Conservation (phyloP, 2,113 vertebrate genomes). For the Apus apus region DNA sequence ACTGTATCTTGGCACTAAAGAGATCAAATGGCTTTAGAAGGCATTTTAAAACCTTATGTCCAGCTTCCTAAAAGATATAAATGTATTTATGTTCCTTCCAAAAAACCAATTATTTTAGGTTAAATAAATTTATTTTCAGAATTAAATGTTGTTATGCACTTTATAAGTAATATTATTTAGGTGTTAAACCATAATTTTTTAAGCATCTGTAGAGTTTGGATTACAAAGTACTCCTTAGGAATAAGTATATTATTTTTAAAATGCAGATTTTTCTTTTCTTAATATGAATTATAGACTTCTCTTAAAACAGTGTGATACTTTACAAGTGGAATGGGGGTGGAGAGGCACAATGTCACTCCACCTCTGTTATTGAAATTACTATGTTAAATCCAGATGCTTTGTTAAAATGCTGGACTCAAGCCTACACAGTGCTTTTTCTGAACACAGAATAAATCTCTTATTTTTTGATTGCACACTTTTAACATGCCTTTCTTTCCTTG, state of each 20-base stretch:
- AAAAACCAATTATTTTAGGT: not conserved
- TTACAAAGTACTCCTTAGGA: not conserved
- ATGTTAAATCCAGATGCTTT: not conserved
- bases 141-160: not conserved
- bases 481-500: not conserved
- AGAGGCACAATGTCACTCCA: not conserved
- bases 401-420: not conserved
- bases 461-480: not conserved
- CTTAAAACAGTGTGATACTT: not conserved
- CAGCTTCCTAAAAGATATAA: not conserved
- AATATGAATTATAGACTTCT: not conserved
- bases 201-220: not conserved
- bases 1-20: not conserved
- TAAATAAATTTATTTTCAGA: not conserved
- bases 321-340: rapidly evolving
- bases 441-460: not conserved
- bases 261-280: rapidly evolving
- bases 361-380: not conserved
- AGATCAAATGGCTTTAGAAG: not conserved
- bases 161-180: not conserved
- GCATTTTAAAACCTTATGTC: not conserved
- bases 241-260: not conserved
- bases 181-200: not conserved
- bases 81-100: not conserved
- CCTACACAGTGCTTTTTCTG: not conserved